Percentiles rank a stretch among this genome's conserved stretches.
Evolutionary conservation across 2,797 vertebrate species (phyloP).

Genomic region (Poecilia picta): DNA sequence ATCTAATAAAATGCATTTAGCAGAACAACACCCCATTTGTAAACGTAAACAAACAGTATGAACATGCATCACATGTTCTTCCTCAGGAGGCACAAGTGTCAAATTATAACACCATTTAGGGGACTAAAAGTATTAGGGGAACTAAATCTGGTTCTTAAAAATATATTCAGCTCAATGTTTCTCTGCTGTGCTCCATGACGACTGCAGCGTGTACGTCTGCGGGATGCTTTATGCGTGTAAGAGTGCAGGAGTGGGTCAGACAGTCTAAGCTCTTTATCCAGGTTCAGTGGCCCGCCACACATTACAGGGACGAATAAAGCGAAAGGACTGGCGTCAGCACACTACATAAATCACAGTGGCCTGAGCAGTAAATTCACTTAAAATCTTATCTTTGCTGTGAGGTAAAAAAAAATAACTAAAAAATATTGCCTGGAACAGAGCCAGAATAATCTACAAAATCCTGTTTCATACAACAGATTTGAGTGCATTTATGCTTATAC

Average conservation of each 20-base stretch:
- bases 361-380: slow-evolving; percentile 69
- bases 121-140: slow-evolving; percentile 68
- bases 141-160: slow-evolving; percentile 67
- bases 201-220: slow-evolving; percentile 14
- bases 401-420: slow-evolving; percentile 52
- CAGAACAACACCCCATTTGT: slow-evolving; percentile 41
- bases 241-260: slow-evolving; percentile 79
- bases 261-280: slow-evolving; percentile 84
- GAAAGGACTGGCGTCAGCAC: slow-evolving; percentile 73
- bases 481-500: slow-evolving; percentile 38
- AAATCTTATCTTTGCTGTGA: slow-evolving; percentile 50
- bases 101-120: slow-evolving; percentile 49
- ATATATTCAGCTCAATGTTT: slow-evolving; percentile 55
- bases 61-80: slow-evolving; percentile 33
- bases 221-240: slow-evolving; percentile 30
- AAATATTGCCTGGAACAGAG: slow-evolving; percentile 52
- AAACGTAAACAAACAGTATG: slow-evolving; percentile 39
- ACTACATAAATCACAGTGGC: slow-evolving; percentile 61
- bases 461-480: slow-evolving; percentile 42
- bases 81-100: slow-evolving; percentile 45
- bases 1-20: slow-evolving; percentile 33
- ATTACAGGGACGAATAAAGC: slow-evolving; percentile 65
- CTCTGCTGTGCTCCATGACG: slow-evolving; percentile 33
- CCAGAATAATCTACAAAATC: slow-evolving; percentile 53
- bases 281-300: slow-evolving; percentile 68